Percentiles rank a stretch among this genome's conserved stretches.
Conservation (phyloP, 2,888 invertebrate genomes). For the Lissocephala sabroskyi region DNA sequence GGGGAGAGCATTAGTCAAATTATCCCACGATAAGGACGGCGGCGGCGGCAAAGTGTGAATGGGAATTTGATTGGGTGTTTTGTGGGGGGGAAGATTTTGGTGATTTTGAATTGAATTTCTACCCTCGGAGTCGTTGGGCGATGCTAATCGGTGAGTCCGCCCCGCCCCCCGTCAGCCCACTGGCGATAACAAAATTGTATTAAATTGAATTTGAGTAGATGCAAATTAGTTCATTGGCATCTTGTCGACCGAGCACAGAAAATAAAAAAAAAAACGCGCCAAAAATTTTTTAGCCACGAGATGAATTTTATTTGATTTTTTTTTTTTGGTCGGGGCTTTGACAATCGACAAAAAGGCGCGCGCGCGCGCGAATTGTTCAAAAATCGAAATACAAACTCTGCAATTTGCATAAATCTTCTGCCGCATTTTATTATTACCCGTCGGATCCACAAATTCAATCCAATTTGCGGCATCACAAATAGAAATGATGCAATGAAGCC, state of each 20-base stretch:
- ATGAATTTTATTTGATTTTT: background rate
- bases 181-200: too few species aligned
- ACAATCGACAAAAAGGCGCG: constrained; percentile 5
- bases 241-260: constrained; percentile 12
- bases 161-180: too few species aligned
- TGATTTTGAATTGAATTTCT: too few species aligned
- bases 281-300: constrained; percentile 2
- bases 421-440: background rate
- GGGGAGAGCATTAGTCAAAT: too few species aligned
- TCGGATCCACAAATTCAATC: background rate
- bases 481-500: background rate
- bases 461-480: background rate
- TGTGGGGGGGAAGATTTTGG: background rate
- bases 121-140: too few species aligned
- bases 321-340: too few species aligned
- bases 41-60: too few species aligned
- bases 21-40: too few species aligned
- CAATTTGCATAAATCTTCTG: constrained; percentile 24
- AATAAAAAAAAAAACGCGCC: constrained; percentile 7
- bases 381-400: constrained; percentile 9
- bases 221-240: constrained; percentile 47
- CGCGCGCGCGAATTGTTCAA: too few species aligned
- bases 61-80: too few species aligned
- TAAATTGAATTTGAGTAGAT: constrained; percentile 27
- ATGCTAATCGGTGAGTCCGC: too few species aligned